phyloP scores from a whole-genome alignment of 2,797 vertebrate genomes.

The Helostoma temminkii region DNA sequence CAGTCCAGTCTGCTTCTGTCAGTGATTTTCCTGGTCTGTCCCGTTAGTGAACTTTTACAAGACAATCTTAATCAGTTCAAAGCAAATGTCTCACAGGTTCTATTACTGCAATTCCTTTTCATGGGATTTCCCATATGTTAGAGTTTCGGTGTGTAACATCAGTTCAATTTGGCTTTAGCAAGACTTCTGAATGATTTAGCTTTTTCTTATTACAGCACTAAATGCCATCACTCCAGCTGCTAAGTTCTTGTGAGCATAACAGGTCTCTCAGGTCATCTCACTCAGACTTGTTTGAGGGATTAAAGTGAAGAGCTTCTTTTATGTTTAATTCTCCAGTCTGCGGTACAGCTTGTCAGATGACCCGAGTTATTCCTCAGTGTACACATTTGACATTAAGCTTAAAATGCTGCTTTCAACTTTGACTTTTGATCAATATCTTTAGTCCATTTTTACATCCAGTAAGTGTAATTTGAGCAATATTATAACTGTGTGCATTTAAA shows the following conservation, averaged over 20 bases:
- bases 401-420: background rate
- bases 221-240: conserved; percentile 4
- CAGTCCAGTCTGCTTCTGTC: background rate
- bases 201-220: conserved; percentile 24
- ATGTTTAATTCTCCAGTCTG: background rate
- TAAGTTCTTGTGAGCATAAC: conserved; percentile 21
- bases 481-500: too few species aligned
- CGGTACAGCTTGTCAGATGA: conserved; percentile 9
- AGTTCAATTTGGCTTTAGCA: background rate
- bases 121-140: background rate
- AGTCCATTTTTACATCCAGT: too few species aligned
- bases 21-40: too few species aligned
- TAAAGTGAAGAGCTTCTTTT: conserved; percentile 9
- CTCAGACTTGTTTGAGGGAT: conserved; percentile 12
- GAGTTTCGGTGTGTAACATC: too few species aligned
- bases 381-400: background rate
- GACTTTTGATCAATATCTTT: background rate
- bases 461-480: too few species aligned
- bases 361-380: conserved; percentile 9
- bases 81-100: background rate
- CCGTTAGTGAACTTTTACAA: too few species aligned
- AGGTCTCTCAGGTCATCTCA: conserved; percentile 24
- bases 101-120: background rate
- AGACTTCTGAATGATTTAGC: conserved; percentile 9
- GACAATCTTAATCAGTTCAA: background rate